Evolutionary conservation across 2,797 vertebrate species (phyloP).

Genomic region (Sebastes reedi): DNA sequence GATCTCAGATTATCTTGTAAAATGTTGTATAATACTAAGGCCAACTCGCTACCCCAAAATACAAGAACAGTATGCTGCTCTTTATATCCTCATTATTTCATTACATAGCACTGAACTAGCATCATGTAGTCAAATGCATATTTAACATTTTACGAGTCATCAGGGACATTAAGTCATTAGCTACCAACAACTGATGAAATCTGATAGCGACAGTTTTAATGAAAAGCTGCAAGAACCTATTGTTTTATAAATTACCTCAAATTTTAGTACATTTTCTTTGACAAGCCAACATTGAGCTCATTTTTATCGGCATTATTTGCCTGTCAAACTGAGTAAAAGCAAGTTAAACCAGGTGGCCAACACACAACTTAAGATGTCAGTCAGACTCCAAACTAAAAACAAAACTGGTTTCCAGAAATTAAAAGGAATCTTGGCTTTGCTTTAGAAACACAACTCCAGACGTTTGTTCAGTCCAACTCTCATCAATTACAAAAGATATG

Average conservation of each 20-base stretch:
- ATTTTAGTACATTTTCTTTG: background rate
- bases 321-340: background rate
- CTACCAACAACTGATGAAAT: background rate
- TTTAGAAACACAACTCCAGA: background rate
- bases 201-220: background rate
- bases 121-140: background rate
- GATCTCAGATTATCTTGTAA: too few species aligned
- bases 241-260: background rate
- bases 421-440: conserved; percentile 3
- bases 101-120: too few species aligned
- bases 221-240: background rate
- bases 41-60: too few species aligned
- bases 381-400: background rate
- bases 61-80: too few species aligned
- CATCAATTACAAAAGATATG: background rate
- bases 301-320: background rate
- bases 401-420: background rate
- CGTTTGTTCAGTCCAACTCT: background rate
- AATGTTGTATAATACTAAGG: too few species aligned
- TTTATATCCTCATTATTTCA: too few species aligned
- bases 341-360: background rate
- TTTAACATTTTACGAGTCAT: background rate
- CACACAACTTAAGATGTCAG: background rate
- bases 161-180: too few species aligned
- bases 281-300: background rate